Evolutionary conservation across 1,140 invertebrate species (phyloP), one percentile per base, ranked within the genome.

Genomic region (Melanaphis sacchari): DNA sequence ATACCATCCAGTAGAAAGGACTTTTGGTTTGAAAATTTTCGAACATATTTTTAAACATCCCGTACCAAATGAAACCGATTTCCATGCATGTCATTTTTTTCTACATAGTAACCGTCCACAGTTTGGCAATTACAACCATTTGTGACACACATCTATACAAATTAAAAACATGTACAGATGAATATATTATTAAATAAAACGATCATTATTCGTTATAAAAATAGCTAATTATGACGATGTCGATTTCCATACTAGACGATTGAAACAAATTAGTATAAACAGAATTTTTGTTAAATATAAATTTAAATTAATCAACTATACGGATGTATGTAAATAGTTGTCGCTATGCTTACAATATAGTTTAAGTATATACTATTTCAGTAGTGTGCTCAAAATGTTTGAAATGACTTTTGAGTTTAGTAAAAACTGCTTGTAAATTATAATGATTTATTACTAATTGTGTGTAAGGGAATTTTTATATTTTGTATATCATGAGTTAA

Each of bases 1-100:
- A 59, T 26, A 91, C 90, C 66, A 81, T 36, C 90, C 90, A 91
- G 36, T 91, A n/a, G 0, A 40, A 46, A 36, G 38, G 18, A 24
- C 66, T 81, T 49, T 82, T 91, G 3, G 90, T 91, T 49, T 91
- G 90, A 24, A 91, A 81, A 91, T 38, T 82, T 91, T 76, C 36
- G 2, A 91, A 41, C 1, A 2, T n/a, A 36, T 82, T 91, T 43
- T 43, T 91, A 38, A 81, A 91, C 43, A 76, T 6, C 1, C 59
- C 41, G 31, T 49, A 82, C 90, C 90, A 91, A 36, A 91, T 46
- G n/a, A 91, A 36, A 11, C 90, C 90, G 22, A 91, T 46, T 0
- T 82, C 7, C 5, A 24, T 8, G 49, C 90, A 91, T 21, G 82
- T 21, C 7, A 82, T 24, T 11, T 82, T 82, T 81, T 91, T 91